Conservation (phyloP, 92 coral and sea anemone genomes). For the Hydrozoanthus gracilis region DNA sequence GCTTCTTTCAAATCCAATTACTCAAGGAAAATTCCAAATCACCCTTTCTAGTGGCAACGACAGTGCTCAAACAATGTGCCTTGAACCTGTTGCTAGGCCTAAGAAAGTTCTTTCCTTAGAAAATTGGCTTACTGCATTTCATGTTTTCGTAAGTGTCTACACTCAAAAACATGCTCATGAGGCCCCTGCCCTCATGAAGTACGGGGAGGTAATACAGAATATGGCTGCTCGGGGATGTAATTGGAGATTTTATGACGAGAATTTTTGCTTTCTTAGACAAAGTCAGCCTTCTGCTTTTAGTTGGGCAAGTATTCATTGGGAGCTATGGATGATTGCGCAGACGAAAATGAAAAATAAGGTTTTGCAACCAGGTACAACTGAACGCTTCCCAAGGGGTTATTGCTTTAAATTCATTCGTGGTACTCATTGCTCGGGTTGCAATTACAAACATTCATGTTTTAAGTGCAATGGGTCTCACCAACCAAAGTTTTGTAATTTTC, state of each 20-base stretch:
- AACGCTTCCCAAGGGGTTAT: constrained; percentile 31
- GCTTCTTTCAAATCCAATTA: background rate
- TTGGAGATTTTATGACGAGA: constrained; percentile 42
- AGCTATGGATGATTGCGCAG: constrained; percentile 53
- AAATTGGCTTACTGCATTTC: constrained; percentile 8
- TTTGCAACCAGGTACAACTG: background rate
- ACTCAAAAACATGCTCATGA: constrained; percentile 35
- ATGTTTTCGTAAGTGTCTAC: constrained; percentile 32
- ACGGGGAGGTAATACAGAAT: constrained; percentile 24
- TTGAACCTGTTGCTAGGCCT: constrained; percentile 9
- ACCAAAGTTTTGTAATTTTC: constrained; percentile 25
- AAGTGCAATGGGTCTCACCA: constrained; percentile 13
- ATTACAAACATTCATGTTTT: constrained; percentile 58
- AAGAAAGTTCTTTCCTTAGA: constrained; percentile 19
- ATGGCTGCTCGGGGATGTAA: constrained; percentile 24
- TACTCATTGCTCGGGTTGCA: constrained; percentile 17
- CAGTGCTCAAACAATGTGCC: constrained; percentile 1
- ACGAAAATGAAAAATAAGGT: background rate
- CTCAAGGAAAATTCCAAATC: background rate
- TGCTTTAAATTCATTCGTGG: constrained; percentile 49
- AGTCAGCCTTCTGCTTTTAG: background rate
- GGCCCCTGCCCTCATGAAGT: constrained; percentile 31
- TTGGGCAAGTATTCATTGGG: constrained; percentile 38
- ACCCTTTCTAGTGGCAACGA: background rate
- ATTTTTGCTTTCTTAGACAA: constrained; percentile 27